Percentiles rank a stretch among this genome's conserved stretches.
phyloP scores from a whole-genome alignment of 2,113 vertebrate genomes.

The Hirundichthys speculiger region DNA sequence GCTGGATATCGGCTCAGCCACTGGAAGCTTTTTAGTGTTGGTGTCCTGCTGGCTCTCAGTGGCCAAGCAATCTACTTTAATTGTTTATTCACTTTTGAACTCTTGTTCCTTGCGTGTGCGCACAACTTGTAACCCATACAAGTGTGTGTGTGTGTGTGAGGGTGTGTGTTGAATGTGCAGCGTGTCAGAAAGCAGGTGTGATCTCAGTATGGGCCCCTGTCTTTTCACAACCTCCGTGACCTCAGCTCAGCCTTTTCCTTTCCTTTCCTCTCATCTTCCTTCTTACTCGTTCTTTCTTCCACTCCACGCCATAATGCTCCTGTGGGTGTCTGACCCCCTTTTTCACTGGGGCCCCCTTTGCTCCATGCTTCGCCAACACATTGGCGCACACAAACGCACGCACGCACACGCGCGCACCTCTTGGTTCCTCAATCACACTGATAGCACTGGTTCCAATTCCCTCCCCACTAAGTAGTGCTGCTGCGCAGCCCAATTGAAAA shows the following conservation, averaged over 20 bases:
- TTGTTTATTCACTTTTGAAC: conserved; percentile 25
- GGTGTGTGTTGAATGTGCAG: conserved; percentile 29
- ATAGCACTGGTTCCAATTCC: conserved; percentile 83
- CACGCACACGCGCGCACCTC: conserved; percentile 42
- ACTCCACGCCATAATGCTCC: conserved; percentile 63
- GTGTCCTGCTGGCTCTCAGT: not conserved
- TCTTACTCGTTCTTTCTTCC: conserved; percentile 65
- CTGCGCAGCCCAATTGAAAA: conserved; percentile 81
- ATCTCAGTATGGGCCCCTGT: conserved; percentile 62
- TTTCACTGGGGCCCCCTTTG: conserved; percentile 61
- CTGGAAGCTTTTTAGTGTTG: not conserved
- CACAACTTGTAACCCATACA: conserved; percentile 41
- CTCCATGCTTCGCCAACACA: conserved; percentile 75
- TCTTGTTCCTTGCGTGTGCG: conserved; percentile 30
- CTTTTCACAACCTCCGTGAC: conserved; percentile 61
- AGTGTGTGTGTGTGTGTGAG: conserved; percentile 18
- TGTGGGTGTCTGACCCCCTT: conserved; percentile 71
- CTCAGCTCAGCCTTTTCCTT: conserved; percentile 41
- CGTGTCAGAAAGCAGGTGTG: conserved; percentile 64
- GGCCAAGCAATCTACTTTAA: conserved; percentile 14
- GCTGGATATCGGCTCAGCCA: conserved; percentile 2
- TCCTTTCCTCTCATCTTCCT: conserved; percentile 62
- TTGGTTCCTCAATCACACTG: conserved; percentile 80
- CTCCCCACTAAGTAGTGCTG: conserved; percentile 82
- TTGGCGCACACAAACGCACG: conserved; percentile 62